These are phyloP conservation scores for Lumbricus terrestris DNA, from an alignment of 2,888 invertebrate genomes.

Conservation along the genomic window DNA sequence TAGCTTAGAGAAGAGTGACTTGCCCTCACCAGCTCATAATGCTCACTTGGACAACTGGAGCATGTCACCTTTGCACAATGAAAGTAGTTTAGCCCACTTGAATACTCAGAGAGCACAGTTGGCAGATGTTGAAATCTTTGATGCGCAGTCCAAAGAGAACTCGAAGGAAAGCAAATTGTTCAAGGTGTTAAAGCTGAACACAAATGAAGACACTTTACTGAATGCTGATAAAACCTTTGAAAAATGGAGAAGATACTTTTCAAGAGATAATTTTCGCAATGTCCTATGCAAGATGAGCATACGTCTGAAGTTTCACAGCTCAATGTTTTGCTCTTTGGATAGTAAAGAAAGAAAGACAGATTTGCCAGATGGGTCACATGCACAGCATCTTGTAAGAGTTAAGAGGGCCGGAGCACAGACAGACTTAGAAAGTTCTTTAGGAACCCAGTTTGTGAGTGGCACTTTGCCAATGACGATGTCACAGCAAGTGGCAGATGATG, in stretches of 20 bases:
- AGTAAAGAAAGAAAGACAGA: neutral
- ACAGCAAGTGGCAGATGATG: neutral
- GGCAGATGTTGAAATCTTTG: neutral
- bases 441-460: neutral
- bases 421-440: neutral
- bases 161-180: neutral
- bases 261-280: neutral
- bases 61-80: neutral
- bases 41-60: neutral
- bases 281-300: neutral
- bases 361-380: neutral
- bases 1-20: neutral
- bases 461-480: neutral
- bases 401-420: neutral
- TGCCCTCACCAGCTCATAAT: neutral
- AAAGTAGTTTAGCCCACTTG: neutral
- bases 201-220: neutral
- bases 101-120: neutral
- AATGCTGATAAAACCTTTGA: neutral
- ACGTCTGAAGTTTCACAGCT: neutral
- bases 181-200: neutral
- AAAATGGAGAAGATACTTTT: neutral
- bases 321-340: neutral
- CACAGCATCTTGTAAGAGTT: neutral
- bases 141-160: neutral